Evolutionary conservation across 2,797 vertebrate genomes (phyloP).

Genomic region (Simalia tracyae): DNA sequence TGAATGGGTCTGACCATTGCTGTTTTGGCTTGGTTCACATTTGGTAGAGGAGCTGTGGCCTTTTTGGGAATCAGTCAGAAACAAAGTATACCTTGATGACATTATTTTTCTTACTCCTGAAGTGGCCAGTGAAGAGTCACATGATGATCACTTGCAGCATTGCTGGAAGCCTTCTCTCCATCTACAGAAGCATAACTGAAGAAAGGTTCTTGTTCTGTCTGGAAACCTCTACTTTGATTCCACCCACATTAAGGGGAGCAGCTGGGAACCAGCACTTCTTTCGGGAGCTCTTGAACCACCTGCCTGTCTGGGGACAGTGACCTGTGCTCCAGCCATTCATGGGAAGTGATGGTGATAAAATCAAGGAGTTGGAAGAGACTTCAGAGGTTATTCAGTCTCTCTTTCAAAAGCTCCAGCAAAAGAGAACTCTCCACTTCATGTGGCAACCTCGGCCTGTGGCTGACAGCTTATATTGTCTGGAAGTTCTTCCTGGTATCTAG

Average conservation of each 20-base stretch:
- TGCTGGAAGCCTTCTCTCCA: background rate
- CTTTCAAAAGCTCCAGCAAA: background rate
- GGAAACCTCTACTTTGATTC: background rate
- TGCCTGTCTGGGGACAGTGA: background rate
- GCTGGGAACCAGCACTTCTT: conserved; percentile 12
- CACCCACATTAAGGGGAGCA: background rate
- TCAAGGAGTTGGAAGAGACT: background rate
- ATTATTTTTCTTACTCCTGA: background rate
- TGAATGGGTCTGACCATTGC: background rate
- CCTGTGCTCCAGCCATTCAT: background rate
- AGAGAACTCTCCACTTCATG: background rate
- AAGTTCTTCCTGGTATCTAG: background rate
- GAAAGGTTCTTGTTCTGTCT: accelerated
- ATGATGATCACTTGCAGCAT: background rate
- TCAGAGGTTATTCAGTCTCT: too few relatives aligned
- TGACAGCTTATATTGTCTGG: background rate
- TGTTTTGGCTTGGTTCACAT: conserved; percentile 38
- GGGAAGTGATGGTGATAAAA: background rate
- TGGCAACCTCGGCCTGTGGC: background rate
- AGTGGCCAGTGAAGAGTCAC: background rate
- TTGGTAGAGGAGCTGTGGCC: background rate
- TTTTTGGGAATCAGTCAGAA: background rate
- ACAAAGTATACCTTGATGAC: conserved; percentile 14
- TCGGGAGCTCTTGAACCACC: conserved; percentile 22
- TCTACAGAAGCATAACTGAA: accelerated